phyloP scores from a whole-genome alignment of 2,888 invertebrate genomes.

The Eupithecia subfuscata region DNA sequence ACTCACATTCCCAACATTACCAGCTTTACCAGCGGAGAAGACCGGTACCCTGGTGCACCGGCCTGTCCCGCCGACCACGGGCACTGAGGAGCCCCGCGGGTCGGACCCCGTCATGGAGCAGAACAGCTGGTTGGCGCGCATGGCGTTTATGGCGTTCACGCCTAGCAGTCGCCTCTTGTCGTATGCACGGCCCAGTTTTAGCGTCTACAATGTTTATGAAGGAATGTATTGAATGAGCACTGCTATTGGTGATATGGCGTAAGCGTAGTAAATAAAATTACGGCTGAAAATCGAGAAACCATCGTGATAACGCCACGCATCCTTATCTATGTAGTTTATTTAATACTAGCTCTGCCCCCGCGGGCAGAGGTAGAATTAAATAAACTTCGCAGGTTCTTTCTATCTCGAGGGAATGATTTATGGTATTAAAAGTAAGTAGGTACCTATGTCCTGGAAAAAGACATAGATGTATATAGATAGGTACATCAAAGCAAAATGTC shows the following conservation, averaged over 20 bases:
- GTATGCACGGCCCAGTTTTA: conserved; percentile 59
- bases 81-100: conserved; percentile 54
- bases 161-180: conserved; percentile 69
- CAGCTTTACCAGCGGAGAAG: conserved; percentile 66
- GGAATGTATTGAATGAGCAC: background rate
- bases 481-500: too few species aligned
- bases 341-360: too few species aligned
- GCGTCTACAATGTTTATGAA: conserved; percentile 56
- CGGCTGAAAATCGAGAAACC: background rate
- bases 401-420: too few species aligned
- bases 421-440: too few species aligned
- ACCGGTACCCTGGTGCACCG: conserved; percentile 74
- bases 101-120: conserved; percentile 64
- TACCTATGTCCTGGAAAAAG: too few species aligned
- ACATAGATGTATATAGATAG: too few species aligned
- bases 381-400: too few species aligned
- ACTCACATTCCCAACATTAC: conserved; percentile 41
- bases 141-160: conserved; percentile 71
- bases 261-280: background rate
- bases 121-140: conserved; percentile 77
- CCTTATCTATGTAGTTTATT: background rate
- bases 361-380: too few species aligned
- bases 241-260: background rate
- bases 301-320: background rate
- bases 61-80: conserved; percentile 71